A percentile compares a stretch with the other conserved stretches of the same genome.
Evolutionary conservation across 23 tunicate genomes (phyloP).

Genomic region (Trididemnum miniatum): DNA sequence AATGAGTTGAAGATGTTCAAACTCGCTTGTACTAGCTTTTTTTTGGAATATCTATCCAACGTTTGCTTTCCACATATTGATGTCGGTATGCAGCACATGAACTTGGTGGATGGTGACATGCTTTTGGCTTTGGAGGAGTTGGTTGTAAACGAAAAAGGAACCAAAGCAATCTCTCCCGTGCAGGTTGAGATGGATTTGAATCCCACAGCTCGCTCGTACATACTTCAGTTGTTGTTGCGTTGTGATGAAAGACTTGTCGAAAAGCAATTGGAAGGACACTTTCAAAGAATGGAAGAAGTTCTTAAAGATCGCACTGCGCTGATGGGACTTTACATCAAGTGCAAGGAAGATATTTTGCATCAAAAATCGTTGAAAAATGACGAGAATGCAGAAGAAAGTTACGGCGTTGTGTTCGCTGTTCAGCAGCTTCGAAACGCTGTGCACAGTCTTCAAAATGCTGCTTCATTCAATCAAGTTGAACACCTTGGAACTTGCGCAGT

Average conservation of each 20-base stretch:
- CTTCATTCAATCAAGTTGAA: constrained; percentile 19
- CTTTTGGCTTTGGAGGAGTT: constrained; percentile 23
- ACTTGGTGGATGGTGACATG: not conserved
- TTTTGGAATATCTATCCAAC: constrained; percentile 60
- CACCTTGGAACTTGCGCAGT: constrained; percentile 39
- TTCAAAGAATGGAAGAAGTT: constrained; percentile 34
- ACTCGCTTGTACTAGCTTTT: constrained; percentile 59
- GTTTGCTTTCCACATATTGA: constrained; percentile 60
- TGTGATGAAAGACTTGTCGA: constrained; percentile 29
- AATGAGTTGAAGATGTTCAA: constrained; percentile 42
- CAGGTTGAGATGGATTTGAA: constrained; percentile 31
- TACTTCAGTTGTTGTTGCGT: constrained; percentile 47
- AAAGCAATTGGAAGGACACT: constrained; percentile 33
- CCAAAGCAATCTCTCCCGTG: constrained; percentile 16
- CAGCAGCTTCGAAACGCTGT: not conserved
- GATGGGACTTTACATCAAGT: constrained; percentile 48
- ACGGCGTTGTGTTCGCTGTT: not conserved
- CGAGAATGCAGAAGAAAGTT: not conserved
- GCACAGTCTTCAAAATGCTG: not conserved
- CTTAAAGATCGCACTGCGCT: constrained; percentile 24
- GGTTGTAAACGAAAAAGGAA: constrained; percentile 42
- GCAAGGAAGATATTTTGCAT: constrained; percentile 32
- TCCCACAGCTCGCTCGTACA: constrained; percentile 42
- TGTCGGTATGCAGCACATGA: not conserved
- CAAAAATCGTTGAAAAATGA: not conserved